Base-by-base conservation (phyloP, 2,797 vertebrate genomes). In the Oreortyx pictus region DNA sequence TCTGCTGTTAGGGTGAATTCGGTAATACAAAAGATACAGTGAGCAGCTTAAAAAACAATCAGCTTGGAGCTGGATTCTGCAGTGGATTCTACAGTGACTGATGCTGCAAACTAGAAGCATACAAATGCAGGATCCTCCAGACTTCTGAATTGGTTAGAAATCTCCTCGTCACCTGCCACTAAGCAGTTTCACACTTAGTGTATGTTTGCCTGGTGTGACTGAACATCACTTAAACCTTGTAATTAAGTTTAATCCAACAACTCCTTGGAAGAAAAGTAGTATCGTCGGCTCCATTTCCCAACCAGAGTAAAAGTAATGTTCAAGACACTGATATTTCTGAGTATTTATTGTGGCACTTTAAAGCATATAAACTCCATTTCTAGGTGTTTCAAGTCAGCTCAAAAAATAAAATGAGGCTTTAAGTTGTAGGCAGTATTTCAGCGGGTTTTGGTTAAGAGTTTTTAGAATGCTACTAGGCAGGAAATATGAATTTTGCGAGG, bases 291-390 rank as follows among this genome's bases (percentile, higher is more conserved):
- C 46, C 35, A 6, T 54, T 88, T 88, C 80, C 60, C 82, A 74
- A 57, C 6, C 33, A 39, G 2, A 23, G 6, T 44, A 86, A 76
- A 92, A 91, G 44, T 31, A 95, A 92, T 62, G 91, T 33, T 67
- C 90, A 43, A 82, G 70, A 93, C 90, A 83, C 3, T 16, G 25
- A 64, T 57, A 67, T 79, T 88, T 96, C 66, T 37, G 12, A 79
- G 81, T 56, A 64, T 96, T 95, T 96, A 96, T 96, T 96, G 66
- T 83, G 73, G 90, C 82, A 90, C 93, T 88, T 86, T 24, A 94
- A 95, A 96, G 77, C 89, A 81, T 61, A 94, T 81, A 88, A 94
- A 86, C 76, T 86, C 64, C 64, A 94, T 68, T 67, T 33, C 31
- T 79, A 76, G 23, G 12, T 90, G 67, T 84, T 90, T 84, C 78